These are phyloP conservation scores for Heliconius ismenius DNA, from an alignment of 2,888 invertebrate genomes.

Conservation along the genomic window DNA sequence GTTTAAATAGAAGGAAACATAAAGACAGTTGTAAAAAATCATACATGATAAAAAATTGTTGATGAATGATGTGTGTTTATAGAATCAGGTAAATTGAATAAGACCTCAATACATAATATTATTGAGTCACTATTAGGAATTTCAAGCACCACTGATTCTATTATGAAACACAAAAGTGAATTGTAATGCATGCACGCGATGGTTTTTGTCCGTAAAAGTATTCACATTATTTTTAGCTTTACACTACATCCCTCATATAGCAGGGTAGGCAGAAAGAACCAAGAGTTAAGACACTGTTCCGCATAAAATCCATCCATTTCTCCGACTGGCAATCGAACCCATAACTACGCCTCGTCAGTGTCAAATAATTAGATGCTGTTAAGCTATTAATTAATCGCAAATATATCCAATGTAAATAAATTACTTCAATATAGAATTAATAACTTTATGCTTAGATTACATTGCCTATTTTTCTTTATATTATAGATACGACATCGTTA, in stretches of 20 bases:
- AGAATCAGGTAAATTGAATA: slow-evolving; percentile 37
- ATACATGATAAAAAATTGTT: not conserved
- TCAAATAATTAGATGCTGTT: too few species aligned
- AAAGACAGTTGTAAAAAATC: not conserved
- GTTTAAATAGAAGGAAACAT: not conserved
- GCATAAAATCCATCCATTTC: not conserved
- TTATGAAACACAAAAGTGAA: slow-evolving; percentile 4
- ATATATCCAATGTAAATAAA: not conserved
- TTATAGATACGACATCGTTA: slow-evolving; percentile 90
- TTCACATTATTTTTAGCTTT: too few species aligned
- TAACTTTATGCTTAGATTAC: not conserved
- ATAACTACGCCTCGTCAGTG: not conserved
- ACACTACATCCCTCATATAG: not conserved
- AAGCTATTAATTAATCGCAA: not conserved
- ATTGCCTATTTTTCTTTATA: not conserved
- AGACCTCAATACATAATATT: slow-evolving; percentile 19
- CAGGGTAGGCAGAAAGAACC: not conserved
- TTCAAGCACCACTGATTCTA: slow-evolving; percentile 12
- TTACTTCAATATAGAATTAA: not conserved
- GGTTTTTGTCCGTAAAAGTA: not conserved
- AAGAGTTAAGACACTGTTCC: not conserved
- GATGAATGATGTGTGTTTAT: slow-evolving; percentile 36
- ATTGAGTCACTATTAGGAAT: slow-evolving; percentile 10
- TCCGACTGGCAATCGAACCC: not conserved
- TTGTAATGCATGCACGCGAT: not conserved